Evolutionary conservation across 2,888 invertebrate species (phyloP).

Genomic region (Uropetala carovei): DNA sequence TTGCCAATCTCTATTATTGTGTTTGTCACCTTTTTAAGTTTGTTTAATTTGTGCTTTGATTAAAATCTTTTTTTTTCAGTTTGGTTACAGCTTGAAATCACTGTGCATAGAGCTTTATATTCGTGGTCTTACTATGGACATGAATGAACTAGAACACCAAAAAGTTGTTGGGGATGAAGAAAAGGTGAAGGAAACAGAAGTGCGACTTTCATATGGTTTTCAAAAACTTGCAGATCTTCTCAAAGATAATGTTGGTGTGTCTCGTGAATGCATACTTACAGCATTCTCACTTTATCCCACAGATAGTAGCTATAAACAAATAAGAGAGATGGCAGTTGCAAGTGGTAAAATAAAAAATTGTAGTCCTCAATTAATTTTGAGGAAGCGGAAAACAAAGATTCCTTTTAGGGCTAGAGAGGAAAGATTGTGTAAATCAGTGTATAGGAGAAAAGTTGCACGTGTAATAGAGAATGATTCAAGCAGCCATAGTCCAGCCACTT

Average conservation of each 20-base stretch:
- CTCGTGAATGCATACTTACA: conserved; percentile 84
- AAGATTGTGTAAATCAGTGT: neutral
- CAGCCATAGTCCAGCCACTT: neutral
- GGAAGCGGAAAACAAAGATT: conserved; percentile 49
- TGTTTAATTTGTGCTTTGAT: neutral
- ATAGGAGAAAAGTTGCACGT: conserved; percentile 35
- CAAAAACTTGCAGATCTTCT: conserved; percentile 81
- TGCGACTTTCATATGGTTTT: conserved; percentile 80
- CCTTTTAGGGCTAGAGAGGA: neutral
- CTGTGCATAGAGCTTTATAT: conserved; percentile 85
- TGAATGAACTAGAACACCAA: conserved; percentile 85
- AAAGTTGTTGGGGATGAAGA: conserved; percentile 76
- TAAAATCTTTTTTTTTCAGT: conserved; percentile 74
- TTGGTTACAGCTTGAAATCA: conserved; percentile 78
- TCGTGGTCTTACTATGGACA: conserved; percentile 84
- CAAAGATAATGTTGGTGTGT: conserved; percentile 79
- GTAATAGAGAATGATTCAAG: conserved; percentile 29
- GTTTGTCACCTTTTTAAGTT: neutral
- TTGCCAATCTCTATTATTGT: neutral
- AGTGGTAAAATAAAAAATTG: conserved; percentile 73
- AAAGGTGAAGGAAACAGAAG: conserved; percentile 77
- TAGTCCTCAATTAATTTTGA: conserved; percentile 37
- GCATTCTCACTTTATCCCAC: conserved; percentile 87
- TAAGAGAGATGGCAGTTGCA: conserved; percentile 77
- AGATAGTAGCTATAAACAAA: conserved; percentile 78